Base-by-base conservation (phyloP, 2,888 invertebrate genomes). In the Drosophila aldrichi region DNA sequence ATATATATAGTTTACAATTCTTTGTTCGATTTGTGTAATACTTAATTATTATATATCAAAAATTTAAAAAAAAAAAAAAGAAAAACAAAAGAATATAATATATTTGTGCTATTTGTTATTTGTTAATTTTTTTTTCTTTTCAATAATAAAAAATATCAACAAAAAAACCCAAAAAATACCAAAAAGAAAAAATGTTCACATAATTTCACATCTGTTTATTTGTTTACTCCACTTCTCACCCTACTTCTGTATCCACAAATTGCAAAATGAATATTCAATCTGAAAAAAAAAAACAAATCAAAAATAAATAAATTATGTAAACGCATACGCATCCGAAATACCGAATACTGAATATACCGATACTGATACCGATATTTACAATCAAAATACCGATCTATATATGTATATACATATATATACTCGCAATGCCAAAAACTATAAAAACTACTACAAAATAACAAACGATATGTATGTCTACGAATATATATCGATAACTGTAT, bases 191-290 rank as follows among this genome's bases (percentile, higher is more conserved):
- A 86, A 86, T 91, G 85, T 92, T 91, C 92, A 91, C 91, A 91
- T 92, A 91, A 91, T 92, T 92, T 92, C 91, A 92, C 91, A 91
- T 90, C 88, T 90, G 91, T 91, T 91, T 91, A 88, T 91, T 91
- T 92, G 92, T 92, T 92, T 92, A 91, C 91, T 91, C 89, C 92
- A 92, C 91, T 91, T 91, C 91, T 88, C 89, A 90, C 91, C 90
- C 90, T 88, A 73, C 88, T 88, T 82, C 90, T 84, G 89, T 90
- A 90, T 81, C 82, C 90, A 85, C 88, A 74, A 91, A 89, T 81
- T 88, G 88, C 90, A 90, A 90, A 81, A 74, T 72, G 77, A 71
- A 65, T 62, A 76, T 72, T 70, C 54, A 76, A 76, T 69, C 75
- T 52, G 55, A 76, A 74, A 72, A 62, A 61, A 65, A 62, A 65